Evolutionary conservation across 2,797 vertebrate genomes (phyloP).

Genomic region (Fratercula arctica): DNA sequence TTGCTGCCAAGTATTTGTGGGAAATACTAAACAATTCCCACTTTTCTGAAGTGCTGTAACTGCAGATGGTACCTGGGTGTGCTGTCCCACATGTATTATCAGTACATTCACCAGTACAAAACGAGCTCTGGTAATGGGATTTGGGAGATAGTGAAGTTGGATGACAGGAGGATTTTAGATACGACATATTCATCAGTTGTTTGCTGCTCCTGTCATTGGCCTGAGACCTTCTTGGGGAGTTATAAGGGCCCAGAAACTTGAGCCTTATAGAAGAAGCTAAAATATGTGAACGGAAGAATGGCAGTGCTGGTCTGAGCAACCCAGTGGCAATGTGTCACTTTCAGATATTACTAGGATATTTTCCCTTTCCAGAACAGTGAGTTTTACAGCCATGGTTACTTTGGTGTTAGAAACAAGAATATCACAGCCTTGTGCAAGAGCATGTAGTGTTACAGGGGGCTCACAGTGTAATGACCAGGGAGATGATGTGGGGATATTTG

Average conservation of each 20-base stretch:
- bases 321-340: background rate
- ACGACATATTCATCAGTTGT: background rate
- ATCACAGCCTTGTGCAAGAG: background rate
- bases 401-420: background rate
- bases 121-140: background rate
- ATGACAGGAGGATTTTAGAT: background rate
- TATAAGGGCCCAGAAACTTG: background rate
- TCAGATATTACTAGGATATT: background rate
- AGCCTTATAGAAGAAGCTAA: background rate
- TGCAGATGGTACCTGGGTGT: background rate
- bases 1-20: background rate
- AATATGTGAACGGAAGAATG: background rate
- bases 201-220: background rate
- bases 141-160: background rate
- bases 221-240: background rate
- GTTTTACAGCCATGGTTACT: background rate
- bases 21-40: background rate
- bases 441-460: background rate
- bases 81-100: background rate
- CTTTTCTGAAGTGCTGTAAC: background rate
- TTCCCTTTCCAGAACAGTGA: background rate
- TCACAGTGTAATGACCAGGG: background rate
- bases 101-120: background rate
- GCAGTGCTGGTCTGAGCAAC: background rate
- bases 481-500: background rate